A percentile compares a stretch with the other conserved stretches of the same genome.
Conservation (phyloP, 2,113 vertebrate genomes). For the Xiphorhynchus elegans region DNA sequence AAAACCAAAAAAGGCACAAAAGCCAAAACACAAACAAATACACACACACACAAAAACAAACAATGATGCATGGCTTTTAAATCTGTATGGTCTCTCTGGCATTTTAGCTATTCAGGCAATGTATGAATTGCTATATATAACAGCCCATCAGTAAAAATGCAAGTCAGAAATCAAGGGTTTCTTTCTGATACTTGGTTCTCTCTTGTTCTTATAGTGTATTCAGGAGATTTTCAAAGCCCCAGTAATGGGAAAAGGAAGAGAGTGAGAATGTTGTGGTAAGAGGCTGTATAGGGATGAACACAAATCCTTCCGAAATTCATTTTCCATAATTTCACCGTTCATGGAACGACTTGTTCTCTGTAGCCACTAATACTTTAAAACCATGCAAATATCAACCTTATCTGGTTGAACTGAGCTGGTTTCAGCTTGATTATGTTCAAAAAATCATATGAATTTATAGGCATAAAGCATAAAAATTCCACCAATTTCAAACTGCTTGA, state of each 20-base stretch:
- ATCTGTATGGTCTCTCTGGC: background rate
- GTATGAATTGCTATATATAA: background rate
- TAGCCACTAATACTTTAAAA: background rate
- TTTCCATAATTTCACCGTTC: background rate
- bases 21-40: background rate
- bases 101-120: background rate
- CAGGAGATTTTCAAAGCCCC: background rate
- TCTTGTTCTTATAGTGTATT: background rate
- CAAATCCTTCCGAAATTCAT: background rate
- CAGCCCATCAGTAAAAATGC: background rate
- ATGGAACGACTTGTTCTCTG: background rate
- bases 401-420: background rate
- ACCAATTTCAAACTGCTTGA: background rate
- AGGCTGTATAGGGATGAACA: background rate
- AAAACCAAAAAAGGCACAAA: background rate
- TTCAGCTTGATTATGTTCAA: background rate
- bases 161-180: accelerated
- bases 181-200: background rate
- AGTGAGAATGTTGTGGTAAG: background rate
- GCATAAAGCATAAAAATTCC: background rate
- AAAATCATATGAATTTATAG: background rate
- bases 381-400: background rate
- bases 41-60: background rate
- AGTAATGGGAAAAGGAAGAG: background rate
- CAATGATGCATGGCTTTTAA: background rate